phyloP scores from a whole-genome alignment of 1,140 invertebrate species.

The Ruditapes philippinarum region DNA sequence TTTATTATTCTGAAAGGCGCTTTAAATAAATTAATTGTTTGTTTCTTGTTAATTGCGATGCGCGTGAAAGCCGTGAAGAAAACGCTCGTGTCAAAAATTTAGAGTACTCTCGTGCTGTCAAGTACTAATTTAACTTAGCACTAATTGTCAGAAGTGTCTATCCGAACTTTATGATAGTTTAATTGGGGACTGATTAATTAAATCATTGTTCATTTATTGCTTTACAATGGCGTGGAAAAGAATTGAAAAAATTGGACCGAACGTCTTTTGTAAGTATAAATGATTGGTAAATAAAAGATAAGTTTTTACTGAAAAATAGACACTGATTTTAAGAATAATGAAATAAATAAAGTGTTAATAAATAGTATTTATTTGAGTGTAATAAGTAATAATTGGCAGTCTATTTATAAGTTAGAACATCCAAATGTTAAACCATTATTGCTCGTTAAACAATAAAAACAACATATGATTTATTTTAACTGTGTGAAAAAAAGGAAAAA shows the following conservation, averaged over 20 bases:
- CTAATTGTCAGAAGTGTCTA: background rate
- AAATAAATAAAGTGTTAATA: background rate
- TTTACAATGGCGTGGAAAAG: background rate
- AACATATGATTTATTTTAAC: background rate
- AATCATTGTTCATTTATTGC: background rate
- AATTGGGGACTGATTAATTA: background rate
- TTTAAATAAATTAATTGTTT: background rate
- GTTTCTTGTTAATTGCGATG: background rate
- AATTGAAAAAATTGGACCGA: background rate
- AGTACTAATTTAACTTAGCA: background rate
- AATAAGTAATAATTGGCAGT: background rate
- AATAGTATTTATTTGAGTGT: slow-evolving; percentile 19
- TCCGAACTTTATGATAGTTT: background rate
- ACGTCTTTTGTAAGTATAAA: background rate
- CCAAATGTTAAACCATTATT: background rate
- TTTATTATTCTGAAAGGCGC: background rate
- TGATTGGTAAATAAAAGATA: background rate
- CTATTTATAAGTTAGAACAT: background rate
- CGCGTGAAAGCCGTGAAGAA: background rate
- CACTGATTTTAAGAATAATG: background rate
- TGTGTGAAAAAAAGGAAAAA: background rate
- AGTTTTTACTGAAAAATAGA: background rate
- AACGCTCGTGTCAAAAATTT: slow-evolving; percentile 13
- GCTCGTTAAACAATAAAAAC: background rate
- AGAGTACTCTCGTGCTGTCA: slow-evolving; percentile 3